These are phyloP conservation scores for Nephotettix cincticeps DNA, from an alignment of 1,140 invertebrate genomes.

Conservation along the genomic window DNA sequence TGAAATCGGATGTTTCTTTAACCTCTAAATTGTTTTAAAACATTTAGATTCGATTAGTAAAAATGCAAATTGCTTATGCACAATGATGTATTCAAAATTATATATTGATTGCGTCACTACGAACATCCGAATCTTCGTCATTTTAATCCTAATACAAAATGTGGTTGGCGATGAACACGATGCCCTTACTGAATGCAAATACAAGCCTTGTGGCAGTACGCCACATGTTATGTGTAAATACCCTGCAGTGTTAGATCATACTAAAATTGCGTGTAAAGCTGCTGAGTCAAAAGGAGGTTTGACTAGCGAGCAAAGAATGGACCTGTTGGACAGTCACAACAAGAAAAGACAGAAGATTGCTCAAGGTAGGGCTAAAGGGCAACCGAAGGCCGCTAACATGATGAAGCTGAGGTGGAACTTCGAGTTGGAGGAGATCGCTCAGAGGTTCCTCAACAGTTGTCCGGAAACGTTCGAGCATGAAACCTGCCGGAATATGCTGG, in stretches of 20 bases:
- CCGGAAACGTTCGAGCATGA: background rate
- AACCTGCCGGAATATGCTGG: background rate
- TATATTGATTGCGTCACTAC: too few relatives aligned
- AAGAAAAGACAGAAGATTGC: background rate
- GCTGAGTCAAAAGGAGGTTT: background rate
- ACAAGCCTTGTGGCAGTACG: too few relatives aligned
- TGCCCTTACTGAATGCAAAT: too few relatives aligned
- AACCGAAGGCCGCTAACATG: background rate
- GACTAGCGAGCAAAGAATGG: background rate
- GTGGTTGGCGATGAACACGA: too few relatives aligned
- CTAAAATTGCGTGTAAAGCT: background rate
- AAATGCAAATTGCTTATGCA: too few relatives aligned
- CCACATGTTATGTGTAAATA: background rate
- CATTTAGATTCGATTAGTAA: too few relatives aligned
- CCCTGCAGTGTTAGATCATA: background rate
- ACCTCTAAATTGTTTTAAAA: too few relatives aligned
- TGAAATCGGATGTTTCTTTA: too few relatives aligned
- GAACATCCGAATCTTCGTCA: too few relatives aligned
- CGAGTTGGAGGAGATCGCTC: background rate
- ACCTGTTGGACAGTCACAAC: background rate
- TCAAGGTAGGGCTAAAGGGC: background rate
- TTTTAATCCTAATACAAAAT: too few relatives aligned
- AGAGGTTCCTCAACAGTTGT: background rate
- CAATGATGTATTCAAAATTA: too few relatives aligned
- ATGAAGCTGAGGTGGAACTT: background rate